Evolutionary conservation across 2,797 vertebrate species (phyloP), one percentile per base, ranked within the genome.

Genomic region (Danio aesculapii): DNA sequence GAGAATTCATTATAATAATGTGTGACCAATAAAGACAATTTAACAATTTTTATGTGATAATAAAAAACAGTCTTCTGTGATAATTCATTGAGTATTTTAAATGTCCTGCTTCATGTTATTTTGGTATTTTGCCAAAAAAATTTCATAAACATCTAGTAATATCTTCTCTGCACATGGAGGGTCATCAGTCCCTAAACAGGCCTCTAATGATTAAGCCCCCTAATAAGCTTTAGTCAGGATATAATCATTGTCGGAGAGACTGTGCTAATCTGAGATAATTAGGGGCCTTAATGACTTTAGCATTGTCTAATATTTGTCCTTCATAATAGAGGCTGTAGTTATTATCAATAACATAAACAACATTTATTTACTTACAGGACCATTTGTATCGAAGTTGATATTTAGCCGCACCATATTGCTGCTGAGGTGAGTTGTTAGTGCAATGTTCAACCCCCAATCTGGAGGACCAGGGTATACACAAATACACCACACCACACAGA

Each of bases 141-240:
- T 10, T 5, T 4, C 14, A 39, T 17, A 61, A 9, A 5, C 19
- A 47, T 75, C 39, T 55, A 19, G 13, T 80, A 63, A 83, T 50
- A 80, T 85, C 79, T 16, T 16, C 6, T 17, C 62, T 49, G 12
- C n/a, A 19, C 46, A 30, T 6, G 82, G 71, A 76, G 77, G 50
- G 19, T 77, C 71, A 49, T 71, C 81, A 79, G 81, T 30, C 85
- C 84, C 83, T 81, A 79, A 88, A 87, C 81, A 62, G 64, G 7
- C 82, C 43, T 86, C 84, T 47, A 67, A 64, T 63, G 72, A 78
- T 86, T 84, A 89, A 90, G 81, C 79, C 83, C 85, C 59, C 39
- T 92, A 92, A 92, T 92, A 88, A 91, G 92, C 89, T 91, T 92
- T 92, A 88, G 81, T 81, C 52, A 83, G 87, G 86, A 87, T 70